Percentiles rank a stretch among this genome's conserved stretches.
Evolutionary conservation across 1,140 invertebrate genomes (phyloP).

Genomic region (Drosophila athabasca): DNA sequence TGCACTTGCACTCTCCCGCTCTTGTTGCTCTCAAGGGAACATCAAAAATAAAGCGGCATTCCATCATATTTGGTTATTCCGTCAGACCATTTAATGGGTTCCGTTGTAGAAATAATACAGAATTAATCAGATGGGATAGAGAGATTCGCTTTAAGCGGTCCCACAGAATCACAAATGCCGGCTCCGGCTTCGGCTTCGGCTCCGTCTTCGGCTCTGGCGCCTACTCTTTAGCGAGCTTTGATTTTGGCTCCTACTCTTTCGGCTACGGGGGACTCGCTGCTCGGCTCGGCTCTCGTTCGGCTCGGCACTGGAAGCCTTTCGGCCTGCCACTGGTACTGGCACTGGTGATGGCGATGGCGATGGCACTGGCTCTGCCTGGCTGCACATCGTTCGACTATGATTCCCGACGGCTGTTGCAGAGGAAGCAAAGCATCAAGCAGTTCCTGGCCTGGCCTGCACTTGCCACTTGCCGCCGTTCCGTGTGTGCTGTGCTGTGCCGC

Average conservation of each 20-base stretch:
- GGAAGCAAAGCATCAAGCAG: constrained; percentile 20
- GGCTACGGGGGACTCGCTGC: too few species aligned
- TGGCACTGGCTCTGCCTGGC: neutral
- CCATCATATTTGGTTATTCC: too few species aligned
- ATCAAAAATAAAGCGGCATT: too few species aligned
- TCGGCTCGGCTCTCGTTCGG: neutral
- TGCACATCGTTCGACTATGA: constrained; percentile 3
- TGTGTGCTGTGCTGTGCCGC: neutral
- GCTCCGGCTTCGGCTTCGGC: too few species aligned
- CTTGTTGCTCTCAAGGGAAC: neutral
- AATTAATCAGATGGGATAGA: too few species aligned
- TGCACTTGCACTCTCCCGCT: constrained; percentile 7
- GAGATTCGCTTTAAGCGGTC: too few species aligned
- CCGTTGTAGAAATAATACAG: too few species aligned
- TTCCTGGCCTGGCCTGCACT: constrained; percentile 56
- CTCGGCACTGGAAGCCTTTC: constrained; percentile 32
- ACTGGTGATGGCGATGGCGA: too few species aligned
- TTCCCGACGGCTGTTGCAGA: constrained; percentile 33
- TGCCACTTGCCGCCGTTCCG: constrained; percentile 42
- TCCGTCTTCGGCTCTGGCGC: too few species aligned
- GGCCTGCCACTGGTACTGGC: neutral
- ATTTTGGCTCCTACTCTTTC: neutral
- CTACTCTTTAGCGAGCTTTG: neutral
- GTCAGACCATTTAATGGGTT: too few species aligned
- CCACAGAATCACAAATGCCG: neutral